phyloP scores from a whole-genome alignment of 2,113 vertebrate species.

The Lagopus muta region DNA sequence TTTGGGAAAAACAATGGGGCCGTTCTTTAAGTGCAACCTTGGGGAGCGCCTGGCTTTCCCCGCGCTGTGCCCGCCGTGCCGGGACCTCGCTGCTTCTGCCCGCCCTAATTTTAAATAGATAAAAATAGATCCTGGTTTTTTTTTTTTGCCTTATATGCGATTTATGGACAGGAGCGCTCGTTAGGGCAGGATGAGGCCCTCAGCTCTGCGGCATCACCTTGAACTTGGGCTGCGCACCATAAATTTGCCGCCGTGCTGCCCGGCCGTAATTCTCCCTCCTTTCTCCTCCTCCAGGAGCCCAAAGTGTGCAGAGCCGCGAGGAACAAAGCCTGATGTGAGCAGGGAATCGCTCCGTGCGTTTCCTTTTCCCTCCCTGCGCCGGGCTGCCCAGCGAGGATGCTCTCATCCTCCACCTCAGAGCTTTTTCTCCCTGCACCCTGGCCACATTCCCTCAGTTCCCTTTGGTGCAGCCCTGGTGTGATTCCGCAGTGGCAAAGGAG shows the following conservation, averaged over 20 bases:
- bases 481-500: neutral
- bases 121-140: slow-evolving; percentile 24
- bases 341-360: neutral
- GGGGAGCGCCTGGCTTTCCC: slow-evolving; percentile 24
- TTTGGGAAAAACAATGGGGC: slow-evolving; percentile 70
- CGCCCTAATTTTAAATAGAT: slow-evolving; percentile 13
- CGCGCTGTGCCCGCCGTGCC: neutral
- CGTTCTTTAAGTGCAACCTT: slow-evolving; percentile 59
- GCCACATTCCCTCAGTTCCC: neutral
- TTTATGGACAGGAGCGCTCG: neutral
- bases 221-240: neutral
- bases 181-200: neutral
- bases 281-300: neutral
- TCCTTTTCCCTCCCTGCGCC: neutral
- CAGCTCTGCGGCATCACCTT: neutral
- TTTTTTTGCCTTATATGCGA: neutral
- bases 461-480: neutral
- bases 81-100: neutral
- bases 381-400: neutral
- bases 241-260: neutral
- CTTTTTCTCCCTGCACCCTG: rapidly evolving
- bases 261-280: neutral
- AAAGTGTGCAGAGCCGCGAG: neutral
- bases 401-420: neutral
- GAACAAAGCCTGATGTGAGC: slow-evolving; percentile 10